Evolutionary conservation across 2,797 vertebrate genomes (phyloP).

Genomic region (Tragopan temminckii): DNA sequence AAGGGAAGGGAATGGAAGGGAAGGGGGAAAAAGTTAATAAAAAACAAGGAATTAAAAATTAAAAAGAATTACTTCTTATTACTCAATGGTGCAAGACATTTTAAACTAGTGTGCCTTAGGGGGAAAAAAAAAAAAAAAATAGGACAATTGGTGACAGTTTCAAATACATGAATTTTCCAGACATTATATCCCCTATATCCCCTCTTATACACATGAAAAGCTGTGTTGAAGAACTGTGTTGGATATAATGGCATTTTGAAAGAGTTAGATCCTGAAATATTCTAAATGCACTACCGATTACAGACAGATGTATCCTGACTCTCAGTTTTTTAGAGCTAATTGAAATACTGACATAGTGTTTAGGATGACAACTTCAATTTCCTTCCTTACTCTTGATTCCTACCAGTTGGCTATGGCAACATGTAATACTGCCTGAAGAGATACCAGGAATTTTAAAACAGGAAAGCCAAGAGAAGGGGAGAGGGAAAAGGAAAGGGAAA

Average conservation of each 20-base stretch:
- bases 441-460: neutral
- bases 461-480: neutral
- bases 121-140: neutral
- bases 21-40: neutral
- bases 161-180: neutral
- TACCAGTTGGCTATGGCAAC: neutral
- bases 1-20: neutral
- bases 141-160: neutral
- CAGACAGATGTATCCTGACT: slow-evolving; percentile 9
- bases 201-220: neutral
- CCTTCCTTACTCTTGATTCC: neutral
- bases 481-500: no score
- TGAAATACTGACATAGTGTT: slow-evolving; percentile 35
- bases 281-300: slow-evolving; percentile 20
- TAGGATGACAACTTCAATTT: slow-evolving; percentile 34
- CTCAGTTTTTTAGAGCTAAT: slow-evolving; percentile 31
- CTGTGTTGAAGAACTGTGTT: neutral
- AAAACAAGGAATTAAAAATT: neutral
- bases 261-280: slow-evolving; percentile 17
- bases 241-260: neutral
- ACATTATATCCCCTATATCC: neutral
- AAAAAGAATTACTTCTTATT: neutral
- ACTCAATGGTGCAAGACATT: neutral
- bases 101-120: neutral
- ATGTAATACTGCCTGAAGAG: neutral